These are phyloP conservation scores for Sympetrum striolatum DNA, from an alignment of 2,888 invertebrate species.

Conservation along the genomic window DNA sequence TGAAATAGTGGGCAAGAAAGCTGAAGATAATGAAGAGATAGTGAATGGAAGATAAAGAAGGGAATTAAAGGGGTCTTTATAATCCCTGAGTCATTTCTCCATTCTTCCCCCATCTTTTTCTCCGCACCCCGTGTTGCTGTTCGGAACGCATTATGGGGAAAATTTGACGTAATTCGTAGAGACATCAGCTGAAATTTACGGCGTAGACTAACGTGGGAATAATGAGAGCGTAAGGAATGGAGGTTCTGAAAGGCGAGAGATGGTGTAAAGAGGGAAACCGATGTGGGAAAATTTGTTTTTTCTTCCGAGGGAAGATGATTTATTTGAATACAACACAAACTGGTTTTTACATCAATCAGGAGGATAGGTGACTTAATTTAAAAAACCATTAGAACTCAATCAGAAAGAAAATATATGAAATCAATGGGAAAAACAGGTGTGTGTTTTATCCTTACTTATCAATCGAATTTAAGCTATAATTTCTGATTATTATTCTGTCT, in stretches of 20 bases:
- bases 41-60: not conserved
- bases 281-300: not conserved
- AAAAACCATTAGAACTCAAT: too few relatives aligned
- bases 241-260: not conserved
- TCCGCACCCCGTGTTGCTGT: not conserved
- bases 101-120: not conserved
- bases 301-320: not conserved
- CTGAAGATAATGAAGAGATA: too few relatives aligned
- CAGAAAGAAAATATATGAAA: too few relatives aligned
- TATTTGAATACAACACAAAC: too few relatives aligned
- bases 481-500: too few relatives aligned
- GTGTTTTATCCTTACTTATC: too few relatives aligned
- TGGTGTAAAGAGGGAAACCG: not conserved
- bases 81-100: not conserved
- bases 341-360: too few relatives aligned
- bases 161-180: not conserved
- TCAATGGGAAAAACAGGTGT: too few relatives aligned
- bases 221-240: not conserved
- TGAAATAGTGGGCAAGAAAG: too few relatives aligned
- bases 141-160: conserved; percentile 2
- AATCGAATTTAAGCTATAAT: too few relatives aligned
- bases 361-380: too few relatives aligned
- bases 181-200: not conserved
- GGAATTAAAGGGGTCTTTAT: not conserved
- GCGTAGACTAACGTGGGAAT: not conserved